Percentiles rank a stretch among this genome's conserved stretches.
Evolutionary conservation across 2,888 invertebrate species (phyloP).

Genomic region (Ophion ventricosus): DNA sequence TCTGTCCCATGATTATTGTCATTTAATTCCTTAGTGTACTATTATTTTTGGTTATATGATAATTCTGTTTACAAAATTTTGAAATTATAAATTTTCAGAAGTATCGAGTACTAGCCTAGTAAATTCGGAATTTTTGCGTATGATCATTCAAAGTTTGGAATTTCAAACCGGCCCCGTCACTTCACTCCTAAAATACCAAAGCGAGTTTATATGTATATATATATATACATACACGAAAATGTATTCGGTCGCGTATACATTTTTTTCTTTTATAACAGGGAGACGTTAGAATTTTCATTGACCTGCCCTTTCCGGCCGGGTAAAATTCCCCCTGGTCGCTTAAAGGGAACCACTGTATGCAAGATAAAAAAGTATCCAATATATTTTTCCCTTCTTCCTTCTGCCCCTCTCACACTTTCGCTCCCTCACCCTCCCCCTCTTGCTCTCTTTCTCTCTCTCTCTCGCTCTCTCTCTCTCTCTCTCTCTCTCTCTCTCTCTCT

Average conservation of each 20-base stretch:
- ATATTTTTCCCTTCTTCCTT: constrained; percentile 4
- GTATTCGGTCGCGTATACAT: neutral
- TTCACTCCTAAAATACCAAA: neutral
- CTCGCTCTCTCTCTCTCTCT: no score
- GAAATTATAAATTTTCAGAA: no score
- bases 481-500: no score
- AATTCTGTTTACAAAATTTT: no score
- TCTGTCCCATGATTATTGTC: no score
- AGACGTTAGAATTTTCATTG: neutral
- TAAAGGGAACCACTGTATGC: constrained; percentile 11
- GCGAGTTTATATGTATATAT: neutral
- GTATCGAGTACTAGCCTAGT: no score
- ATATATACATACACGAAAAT: neutral
- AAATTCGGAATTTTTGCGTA: no score
- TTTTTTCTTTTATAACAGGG: constrained; percentile 3
- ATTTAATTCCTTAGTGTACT: no score
- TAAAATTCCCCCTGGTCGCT: constrained; percentile 6
- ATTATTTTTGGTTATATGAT: no score
- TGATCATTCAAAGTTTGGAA: no score
- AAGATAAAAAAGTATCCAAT: neutral
- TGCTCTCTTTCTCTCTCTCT: neutral
- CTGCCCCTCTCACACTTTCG: no score
- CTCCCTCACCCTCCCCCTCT: neutral
- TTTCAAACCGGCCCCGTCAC: no score
- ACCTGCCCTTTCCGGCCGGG: neutral